Evolutionary conservation across 2,888 invertebrate genomes (phyloP), one percentile per base, ranked within the genome.

Genomic region (Agonopterix heracliana): DNA sequence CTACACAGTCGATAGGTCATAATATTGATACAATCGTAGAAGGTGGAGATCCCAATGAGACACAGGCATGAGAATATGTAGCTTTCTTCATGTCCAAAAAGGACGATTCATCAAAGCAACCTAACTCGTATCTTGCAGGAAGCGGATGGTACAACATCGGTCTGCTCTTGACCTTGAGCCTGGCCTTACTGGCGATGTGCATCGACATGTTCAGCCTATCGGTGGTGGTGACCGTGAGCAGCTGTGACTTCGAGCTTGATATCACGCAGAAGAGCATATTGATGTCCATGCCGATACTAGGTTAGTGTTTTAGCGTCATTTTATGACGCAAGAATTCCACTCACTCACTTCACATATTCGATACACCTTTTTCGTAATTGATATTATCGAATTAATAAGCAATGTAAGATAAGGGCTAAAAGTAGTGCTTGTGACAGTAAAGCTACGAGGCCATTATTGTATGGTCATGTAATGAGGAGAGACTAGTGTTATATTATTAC

Each of bases 151-250:
- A 78, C 55, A 71, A 65, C 50, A 41, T 61, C n/a, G 51, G 64
- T 7, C 55, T 78, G 2, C 56, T 77, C n/a, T 44, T 54, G 0
- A 59, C 62, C 0, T 51, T 74, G 5, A 67, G 66, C 43, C 4
- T 69, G 3, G 61, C 66, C 0, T 54, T 64, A 2, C 46, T 69
- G 14, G 62, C 70, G 0, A 72, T 77, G 74, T 63, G 50, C 0
- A 47, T 75, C 34, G 78, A 78, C 49, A 67, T 78, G 64, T 78
- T 77, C 50, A 77, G 78, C 4, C 68, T 78, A 55, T 66, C 75
- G 5, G 65, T 77, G 40, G 64, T 77, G 12, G 67, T 76, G 9
- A 57, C 55, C 2, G 67, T 69, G 0, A 56, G 68, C 48, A 56
- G 60, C 46, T 78, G 78, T 26, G 78, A 78, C 44, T 64, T 77